Evolutionary conservation across 2,797 vertebrate genomes (phyloP).

Genomic region (Arrhamphus sclerolepis): DNA sequence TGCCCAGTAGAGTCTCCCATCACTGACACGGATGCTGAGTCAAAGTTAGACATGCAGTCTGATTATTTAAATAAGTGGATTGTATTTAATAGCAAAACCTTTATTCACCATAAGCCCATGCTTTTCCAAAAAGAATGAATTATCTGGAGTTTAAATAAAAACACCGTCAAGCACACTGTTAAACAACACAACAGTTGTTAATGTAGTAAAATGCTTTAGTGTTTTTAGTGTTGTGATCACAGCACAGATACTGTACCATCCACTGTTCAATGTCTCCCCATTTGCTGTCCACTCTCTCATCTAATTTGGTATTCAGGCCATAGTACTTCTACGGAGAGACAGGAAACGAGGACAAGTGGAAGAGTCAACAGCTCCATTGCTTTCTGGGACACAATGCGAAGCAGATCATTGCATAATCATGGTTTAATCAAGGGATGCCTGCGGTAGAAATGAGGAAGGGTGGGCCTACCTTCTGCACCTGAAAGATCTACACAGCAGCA

Average conservation of each 20-base stretch:
- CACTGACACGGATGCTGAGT: slow-evolving; percentile 53
- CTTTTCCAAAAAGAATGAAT: slow-evolving; percentile 54
- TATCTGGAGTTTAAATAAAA: slow-evolving; percentile 5
- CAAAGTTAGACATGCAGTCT: slow-evolving; percentile 37
- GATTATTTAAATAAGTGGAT: slow-evolving; percentile 58
- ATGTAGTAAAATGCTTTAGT: too few species aligned
- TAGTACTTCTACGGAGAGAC: slow-evolving; percentile 89
- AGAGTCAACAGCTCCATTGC: not conserved
- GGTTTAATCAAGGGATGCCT: not conserved
- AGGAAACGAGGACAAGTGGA: slow-evolving; percentile 18
- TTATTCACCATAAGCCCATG: slow-evolving; percentile 53
- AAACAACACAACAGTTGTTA: not conserved
- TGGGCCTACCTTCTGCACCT: slow-evolving; percentile 96
- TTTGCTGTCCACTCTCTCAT: slow-evolving; percentile 81
- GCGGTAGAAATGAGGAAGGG: slow-evolving; percentile 23
- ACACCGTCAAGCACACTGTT: not conserved
- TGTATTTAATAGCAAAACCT: slow-evolving; percentile 54
- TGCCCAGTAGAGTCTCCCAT: slow-evolving; percentile 7
- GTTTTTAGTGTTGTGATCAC: slow-evolving; percentile 5
- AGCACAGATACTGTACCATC: slow-evolving; percentile 87
- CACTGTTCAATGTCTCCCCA: slow-evolving; percentile 98
- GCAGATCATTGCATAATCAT: slow-evolving; percentile 2
- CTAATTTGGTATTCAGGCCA: slow-evolving; percentile 82
- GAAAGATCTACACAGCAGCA: slow-evolving; percentile 88
- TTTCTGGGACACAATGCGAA: not conserved